A percentile compares a stretch with the other conserved stretches of the same genome.
phyloP scores from a whole-genome alignment of 2,888 invertebrate genomes.

The Elmis aenea region DNA sequence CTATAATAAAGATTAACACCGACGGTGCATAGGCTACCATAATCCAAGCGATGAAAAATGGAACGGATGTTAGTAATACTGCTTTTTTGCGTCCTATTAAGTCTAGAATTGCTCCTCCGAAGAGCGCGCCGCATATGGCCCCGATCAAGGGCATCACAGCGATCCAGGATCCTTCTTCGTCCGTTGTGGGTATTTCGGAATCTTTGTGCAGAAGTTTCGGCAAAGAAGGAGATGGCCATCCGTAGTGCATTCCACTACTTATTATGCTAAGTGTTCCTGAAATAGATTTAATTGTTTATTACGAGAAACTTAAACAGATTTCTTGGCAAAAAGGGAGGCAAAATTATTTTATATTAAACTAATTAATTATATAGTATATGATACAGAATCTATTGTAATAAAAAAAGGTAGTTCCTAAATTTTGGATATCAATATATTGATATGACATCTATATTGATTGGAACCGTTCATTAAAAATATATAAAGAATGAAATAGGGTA shows the following conservation, averaged over 20 bases:
- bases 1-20: slow-evolving; percentile 52
- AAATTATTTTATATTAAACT: too few species aligned
- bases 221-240: slow-evolving; percentile 60
- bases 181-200: slow-evolving; percentile 47
- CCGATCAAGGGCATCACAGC: slow-evolving; percentile 62
- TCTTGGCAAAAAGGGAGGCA: too few species aligned
- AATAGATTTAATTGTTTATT: slow-evolving; percentile 17
- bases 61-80: slow-evolving; percentile 56
- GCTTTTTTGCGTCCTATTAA: slow-evolving; percentile 60
- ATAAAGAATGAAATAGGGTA: too few species aligned
- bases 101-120: slow-evolving; percentile 60
- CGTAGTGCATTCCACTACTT: slow-evolving; percentile 45
- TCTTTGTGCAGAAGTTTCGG: slow-evolving; percentile 48
- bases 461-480: too few species aligned
- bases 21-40: slow-evolving; percentile 56
- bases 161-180: slow-evolving; percentile 56
- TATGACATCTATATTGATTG: too few species aligned
- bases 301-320: too few species aligned
- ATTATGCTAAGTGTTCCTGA: slow-evolving; percentile 40
- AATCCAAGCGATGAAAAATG: slow-evolving; percentile 60
- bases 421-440: too few species aligned
- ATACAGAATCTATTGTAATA: too few species aligned
- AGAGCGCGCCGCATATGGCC: slow-evolving; percentile 57
- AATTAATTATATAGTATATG: too few species aligned
- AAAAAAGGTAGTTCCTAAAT: too few species aligned